phyloP scores from a whole-genome alignment of 1,140 invertebrate genomes.

The Cotesia glomerata region DNA sequence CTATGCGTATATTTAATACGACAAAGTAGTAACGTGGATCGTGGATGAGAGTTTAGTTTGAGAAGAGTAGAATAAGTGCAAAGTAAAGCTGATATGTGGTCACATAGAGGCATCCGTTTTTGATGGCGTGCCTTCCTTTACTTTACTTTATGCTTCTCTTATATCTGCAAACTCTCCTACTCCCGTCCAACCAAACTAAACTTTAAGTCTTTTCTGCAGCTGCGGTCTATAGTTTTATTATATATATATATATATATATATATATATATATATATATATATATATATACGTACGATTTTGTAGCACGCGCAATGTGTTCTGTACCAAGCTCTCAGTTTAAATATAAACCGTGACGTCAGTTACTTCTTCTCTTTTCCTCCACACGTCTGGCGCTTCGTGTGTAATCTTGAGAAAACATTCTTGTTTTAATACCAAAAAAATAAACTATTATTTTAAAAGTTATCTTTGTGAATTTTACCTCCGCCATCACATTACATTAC shows the following conservation, averaged over 20 bases:
- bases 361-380: constrained; percentile 27
- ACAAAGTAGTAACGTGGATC: background rate
- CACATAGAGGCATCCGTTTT: constrained; percentile 13
- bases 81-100: constrained; percentile 2
- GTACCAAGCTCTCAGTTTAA: constrained; percentile 39
- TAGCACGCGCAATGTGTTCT: constrained; percentile 23
- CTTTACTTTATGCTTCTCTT: background rate
- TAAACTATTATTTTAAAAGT: too few relatives aligned
- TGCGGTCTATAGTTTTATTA: background rate
- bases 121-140: constrained; percentile 8
- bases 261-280: too few relatives aligned
- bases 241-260: too few relatives aligned
- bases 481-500: too few relatives aligned
- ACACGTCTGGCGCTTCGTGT: constrained; percentile 10
- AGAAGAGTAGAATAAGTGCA: too few relatives aligned
- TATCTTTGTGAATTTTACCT: too few relatives aligned
- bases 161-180: background rate
- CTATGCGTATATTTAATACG: too few relatives aligned
- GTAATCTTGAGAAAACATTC: background rate
- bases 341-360: constrained; percentile 48
- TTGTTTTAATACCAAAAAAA: background rate
- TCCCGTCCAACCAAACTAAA: background rate
- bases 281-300: background rate
- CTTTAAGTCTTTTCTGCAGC: background rate
- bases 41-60: background rate